Evolutionary conservation across 2,888 invertebrate genomes (phyloP).

Genomic region (Galerucella calmariensis): DNA sequence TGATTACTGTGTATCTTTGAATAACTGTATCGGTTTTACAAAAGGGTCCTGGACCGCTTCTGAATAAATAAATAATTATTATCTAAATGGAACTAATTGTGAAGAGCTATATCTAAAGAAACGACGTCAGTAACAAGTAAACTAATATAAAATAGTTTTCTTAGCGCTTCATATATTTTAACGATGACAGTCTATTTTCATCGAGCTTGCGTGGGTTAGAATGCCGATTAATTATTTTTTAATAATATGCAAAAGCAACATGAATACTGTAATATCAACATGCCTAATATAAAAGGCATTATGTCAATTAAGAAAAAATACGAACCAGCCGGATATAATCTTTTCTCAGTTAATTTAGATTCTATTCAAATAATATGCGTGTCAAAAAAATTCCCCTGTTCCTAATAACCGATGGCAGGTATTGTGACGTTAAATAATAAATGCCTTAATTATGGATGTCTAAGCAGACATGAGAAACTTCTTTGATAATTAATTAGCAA

Average conservation of each 20-base stretch:
- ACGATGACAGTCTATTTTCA: constrained; percentile 5
- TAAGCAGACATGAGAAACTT: neutral
- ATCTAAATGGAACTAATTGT: neutral
- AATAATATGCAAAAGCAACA: neutral
- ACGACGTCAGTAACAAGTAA: neutral
- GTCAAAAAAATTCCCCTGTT: neutral
- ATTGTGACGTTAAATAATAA: neutral
- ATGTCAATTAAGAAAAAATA: constrained; percentile 5
- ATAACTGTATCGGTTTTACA: no score
- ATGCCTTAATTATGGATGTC: neutral
- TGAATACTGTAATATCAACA: constrained; percentile 1
- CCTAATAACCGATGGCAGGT: neutral
- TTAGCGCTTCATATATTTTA: neutral
- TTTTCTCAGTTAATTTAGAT: neutral
- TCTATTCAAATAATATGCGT: neutral
- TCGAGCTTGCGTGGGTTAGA: neutral
- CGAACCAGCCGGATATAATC: neutral
- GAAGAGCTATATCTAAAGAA: neutral
- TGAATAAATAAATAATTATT: neutral
- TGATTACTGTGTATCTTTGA: no score
- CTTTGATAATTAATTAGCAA: neutral
- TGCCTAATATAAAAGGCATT: neutral
- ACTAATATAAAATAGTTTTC: neutral
- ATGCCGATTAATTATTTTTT: neutral
- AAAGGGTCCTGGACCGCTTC: no score